A percentile compares a stretch with the other conserved stretches of the same genome.
These are phyloP conservation scores for Agrenia bidenticulata DNA, from an alignment of 2,888 invertebrate species.

Conservation along the genomic window DNA sequence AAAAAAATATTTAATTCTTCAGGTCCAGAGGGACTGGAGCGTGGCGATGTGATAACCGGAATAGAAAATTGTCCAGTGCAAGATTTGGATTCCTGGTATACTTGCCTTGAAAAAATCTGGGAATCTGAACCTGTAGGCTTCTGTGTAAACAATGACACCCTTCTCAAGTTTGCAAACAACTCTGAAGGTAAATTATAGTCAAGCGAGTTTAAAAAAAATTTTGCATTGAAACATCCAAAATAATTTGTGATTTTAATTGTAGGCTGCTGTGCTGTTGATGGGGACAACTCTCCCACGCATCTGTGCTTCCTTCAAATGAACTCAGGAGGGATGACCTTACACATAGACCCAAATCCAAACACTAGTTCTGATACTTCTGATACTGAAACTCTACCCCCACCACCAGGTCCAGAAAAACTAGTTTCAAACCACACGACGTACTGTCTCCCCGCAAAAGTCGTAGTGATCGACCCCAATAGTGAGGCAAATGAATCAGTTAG, in stretches of 20 bases:
- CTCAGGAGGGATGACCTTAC: not conserved
- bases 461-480: conserved; percentile 32
- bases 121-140: conserved; percentile 49
- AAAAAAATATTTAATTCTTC: too few relatives aligned
- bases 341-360: conserved; percentile 5
- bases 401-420: conserved; percentile 13
- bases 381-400: not conserved
- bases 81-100: conserved; percentile 50
- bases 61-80: conserved; percentile 51
- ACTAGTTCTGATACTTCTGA: not conserved
- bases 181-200: conserved; percentile 45
- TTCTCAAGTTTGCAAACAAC: conserved; percentile 48
- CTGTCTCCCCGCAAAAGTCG: conserved; percentile 50
- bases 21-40: conserved; percentile 50
- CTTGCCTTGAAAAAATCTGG: conserved; percentile 51
- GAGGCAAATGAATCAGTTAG: not conserved
- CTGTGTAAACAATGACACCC: conserved; percentile 46
- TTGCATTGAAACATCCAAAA: not conserved
- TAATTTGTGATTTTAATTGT: conserved; percentile 5
- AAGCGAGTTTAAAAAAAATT: not conserved
- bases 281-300: conserved; percentile 50
- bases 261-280: conserved; percentile 51
- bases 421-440: conserved; percentile 35
- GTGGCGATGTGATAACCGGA: conserved; percentile 50
- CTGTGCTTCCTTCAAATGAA: conserved; percentile 49